Conservation (phyloP, 37 sponge, comb jelly and placozoan species). For the Cladorhizidae sp. region DNA sequence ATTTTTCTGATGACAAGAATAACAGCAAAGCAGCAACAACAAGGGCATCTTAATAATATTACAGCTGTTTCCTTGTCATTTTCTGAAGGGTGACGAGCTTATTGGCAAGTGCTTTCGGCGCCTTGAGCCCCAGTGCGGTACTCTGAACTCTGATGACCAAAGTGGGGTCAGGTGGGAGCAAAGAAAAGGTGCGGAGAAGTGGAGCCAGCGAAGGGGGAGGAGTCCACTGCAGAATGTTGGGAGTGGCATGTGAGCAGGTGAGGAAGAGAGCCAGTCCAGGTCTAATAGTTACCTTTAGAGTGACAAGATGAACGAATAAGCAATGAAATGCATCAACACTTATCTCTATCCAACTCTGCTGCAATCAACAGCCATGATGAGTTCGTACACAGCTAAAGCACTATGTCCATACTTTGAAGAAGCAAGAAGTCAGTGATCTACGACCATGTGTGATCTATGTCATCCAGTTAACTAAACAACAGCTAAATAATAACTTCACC, state of each 20-base stretch:
- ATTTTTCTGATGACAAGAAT: too few relatives aligned
- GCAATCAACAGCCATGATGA: too few relatives aligned
- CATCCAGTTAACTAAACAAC: too few relatives aligned
- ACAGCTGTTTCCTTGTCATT: conserved; percentile 76
- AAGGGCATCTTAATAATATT: too few relatives aligned
- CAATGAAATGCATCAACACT: not conserved
- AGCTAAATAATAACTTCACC: too few relatives aligned
- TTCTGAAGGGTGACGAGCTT: conserved; percentile 63
- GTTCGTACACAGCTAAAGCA: too few relatives aligned
- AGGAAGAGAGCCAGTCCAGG: conserved; percentile 37
- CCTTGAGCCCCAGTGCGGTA: conserved; percentile 66
- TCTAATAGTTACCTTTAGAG: conserved; percentile 22
- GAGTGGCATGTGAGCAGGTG: conserved; percentile 5
- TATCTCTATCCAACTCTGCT: too few relatives aligned
- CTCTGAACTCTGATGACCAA: conserved; percentile 42
- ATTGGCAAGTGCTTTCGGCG: conserved; percentile 52
- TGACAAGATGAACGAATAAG: not conserved
- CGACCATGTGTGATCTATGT: too few relatives aligned
- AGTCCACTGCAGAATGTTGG: conserved; percentile 25
- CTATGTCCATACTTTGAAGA: too few relatives aligned
- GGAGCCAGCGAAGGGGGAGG: conserved; percentile 58
- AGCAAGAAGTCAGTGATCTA: too few relatives aligned
- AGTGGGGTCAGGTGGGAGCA: conserved; percentile 59
- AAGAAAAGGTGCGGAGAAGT: conserved; percentile 72
- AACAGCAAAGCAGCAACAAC: too few relatives aligned